Evolutionary conservation across 2,888 invertebrate species (phyloP), one percentile per base, ranked within the genome.

Genomic region (Anticlea derivata): DNA sequence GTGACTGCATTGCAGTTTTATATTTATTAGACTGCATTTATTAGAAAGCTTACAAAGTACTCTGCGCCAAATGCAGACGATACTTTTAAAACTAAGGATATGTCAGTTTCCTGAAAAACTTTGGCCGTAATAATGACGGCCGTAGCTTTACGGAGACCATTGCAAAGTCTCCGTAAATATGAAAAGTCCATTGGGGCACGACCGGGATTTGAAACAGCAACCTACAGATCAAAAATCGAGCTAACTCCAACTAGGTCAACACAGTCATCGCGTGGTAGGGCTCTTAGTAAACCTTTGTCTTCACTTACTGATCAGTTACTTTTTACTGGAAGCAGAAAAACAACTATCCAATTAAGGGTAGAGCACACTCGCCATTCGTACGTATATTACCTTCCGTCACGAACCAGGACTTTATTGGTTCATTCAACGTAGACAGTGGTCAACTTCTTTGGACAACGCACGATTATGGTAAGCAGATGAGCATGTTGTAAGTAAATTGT

Each of bases 261-360:
- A n/a, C n/a, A n/a, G n/a, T n/a, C n/a, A n/a, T n/a, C n/a, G n/a
- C n/a, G n/a, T n/a, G n/a, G n/a, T n/a, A n/a, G n/a, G n/a, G n/a
- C n/a, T n/a, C n/a, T n/a, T n/a, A n/a, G n/a, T n/a, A n/a, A n/a
- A n/a, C n/a, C 17, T 17, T 2, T 17, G 17, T 3, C 2, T 2
- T 3, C 17, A 17, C 4, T 7, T 31, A 17, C 7, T 17, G 13
- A 17, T 31, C 31, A 22, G 5, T 13, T 22, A 11, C 22, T 27
- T 35, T 37, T 37, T 24, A 20, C 2, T 22, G 7, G 5, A 30
- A 12, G 7, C 23, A 26, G 38, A 38, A 47, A 31, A 43, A 17
- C 7, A 24, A 27, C 61, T 66, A 53, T 73, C 75, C 78, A 80
- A 80, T 81, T 80, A 81, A 70, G 75, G 70, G 66, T 68, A 76